Evolutionary conservation across 2,888 invertebrate species (phyloP).

Genomic region (Invenusta paracnida): DNA sequence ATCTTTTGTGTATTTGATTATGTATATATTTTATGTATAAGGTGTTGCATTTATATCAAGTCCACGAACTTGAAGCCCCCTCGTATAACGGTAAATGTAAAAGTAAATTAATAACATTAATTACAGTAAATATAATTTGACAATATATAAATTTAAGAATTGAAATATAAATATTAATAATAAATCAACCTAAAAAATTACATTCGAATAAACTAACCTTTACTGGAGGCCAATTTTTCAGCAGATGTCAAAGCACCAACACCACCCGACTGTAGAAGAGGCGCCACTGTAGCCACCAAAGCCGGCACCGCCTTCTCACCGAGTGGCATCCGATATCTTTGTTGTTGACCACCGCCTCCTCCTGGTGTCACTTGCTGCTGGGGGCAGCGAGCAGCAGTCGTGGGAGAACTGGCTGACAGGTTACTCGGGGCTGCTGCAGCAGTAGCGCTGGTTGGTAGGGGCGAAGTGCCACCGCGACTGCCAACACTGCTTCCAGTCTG

Average conservation of each 20-base stretch:
- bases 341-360: neutral
- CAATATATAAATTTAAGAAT: too few relatives aligned
- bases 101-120: too few relatives aligned
- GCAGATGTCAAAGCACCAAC: neutral
- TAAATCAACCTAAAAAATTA: too few relatives aligned
- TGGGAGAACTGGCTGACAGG: neutral
- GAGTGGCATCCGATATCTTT: neutral
- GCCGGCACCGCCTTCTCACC: slow-evolving; percentile 9
- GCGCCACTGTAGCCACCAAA: neutral
- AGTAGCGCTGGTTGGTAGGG: neutral
- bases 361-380: too few relatives aligned
- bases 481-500: neutral
- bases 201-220: too few relatives aligned
- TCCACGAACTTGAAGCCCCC: too few relatives aligned
- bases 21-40: too few relatives aligned
- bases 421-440: neutral
- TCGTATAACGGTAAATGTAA: too few relatives aligned
- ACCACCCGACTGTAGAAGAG: neutral
- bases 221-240: neutral
- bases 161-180: too few relatives aligned
- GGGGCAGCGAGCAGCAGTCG: neutral
- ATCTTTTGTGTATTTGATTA: too few relatives aligned
- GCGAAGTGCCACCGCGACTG: neutral
- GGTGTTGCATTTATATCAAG: too few relatives aligned
- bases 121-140: too few relatives aligned